Evolutionary conservation across 2,797 vertebrate species (phyloP).

Genomic region (Chelonia mydas): DNA sequence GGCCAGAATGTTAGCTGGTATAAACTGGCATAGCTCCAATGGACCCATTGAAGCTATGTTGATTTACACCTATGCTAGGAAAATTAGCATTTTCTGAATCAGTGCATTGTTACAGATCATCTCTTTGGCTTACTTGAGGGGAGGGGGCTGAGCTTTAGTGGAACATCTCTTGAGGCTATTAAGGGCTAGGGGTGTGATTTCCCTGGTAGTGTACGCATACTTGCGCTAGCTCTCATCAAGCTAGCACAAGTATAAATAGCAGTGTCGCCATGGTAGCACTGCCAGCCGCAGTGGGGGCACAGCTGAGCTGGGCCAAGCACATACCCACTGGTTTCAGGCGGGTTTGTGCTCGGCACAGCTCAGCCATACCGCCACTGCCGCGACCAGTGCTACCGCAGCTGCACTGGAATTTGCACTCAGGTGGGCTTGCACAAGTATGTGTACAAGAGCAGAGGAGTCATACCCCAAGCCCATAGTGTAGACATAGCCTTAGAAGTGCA

Average conservation of each 20-base stretch:
- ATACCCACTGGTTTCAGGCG: not conserved
- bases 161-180: too few relatives aligned
- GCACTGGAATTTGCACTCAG: too few relatives aligned
- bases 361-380: too few relatives aligned
- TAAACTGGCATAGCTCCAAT: not conserved
- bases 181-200: not conserved
- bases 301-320: not conserved
- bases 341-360: too few relatives aligned
- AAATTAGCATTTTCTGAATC: not conserved
- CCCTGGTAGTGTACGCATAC: not conserved
- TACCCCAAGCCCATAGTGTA: too few relatives aligned
- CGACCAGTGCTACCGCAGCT: too few relatives aligned
- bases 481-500: too few relatives aligned
- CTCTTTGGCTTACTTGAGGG: not conserved
- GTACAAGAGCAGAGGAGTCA: too few relatives aligned
- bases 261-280: not conserved
- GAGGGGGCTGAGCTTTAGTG: too few relatives aligned
- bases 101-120: not conserved
- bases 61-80: not conserved
- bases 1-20: not conserved
- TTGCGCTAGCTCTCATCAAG: not conserved
- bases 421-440: too few relatives aligned
- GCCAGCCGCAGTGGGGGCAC: not conserved
- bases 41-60: not conserved
- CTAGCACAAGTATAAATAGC: not conserved